A percentile compares a stretch with the other conserved stretches of the same genome.
These are phyloP conservation scores for Reticulitermes lucifugus DNA, from an alignment of 2,888 invertebrate species.

Conservation along the genomic window DNA sequence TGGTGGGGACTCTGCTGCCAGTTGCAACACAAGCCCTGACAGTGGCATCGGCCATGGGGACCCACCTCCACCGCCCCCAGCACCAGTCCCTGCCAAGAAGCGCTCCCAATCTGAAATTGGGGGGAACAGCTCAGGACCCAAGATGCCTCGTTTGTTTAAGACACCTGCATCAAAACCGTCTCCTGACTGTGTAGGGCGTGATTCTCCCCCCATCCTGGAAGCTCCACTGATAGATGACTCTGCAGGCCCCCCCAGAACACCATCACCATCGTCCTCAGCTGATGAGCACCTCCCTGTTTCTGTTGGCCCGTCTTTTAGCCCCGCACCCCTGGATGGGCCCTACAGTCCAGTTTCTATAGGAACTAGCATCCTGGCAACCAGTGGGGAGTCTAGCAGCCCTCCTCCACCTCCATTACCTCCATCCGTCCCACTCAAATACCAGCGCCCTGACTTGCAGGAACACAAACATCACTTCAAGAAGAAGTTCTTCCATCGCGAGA, in stretches of 20 bases:
- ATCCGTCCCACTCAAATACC: conserved; percentile 69
- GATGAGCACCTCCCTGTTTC: conserved; percentile 56
- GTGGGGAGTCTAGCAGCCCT: conserved; percentile 56
- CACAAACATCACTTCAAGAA: conserved; percentile 78
- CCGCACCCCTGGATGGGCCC: conserved; percentile 58
- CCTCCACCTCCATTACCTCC: conserved; percentile 63
- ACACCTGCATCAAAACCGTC: conserved; percentile 50
- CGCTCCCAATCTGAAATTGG: conserved; percentile 58
- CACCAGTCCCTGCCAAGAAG: conserved; percentile 55
- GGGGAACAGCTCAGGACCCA: conserved; percentile 59
- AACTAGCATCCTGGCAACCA: conserved; percentile 56
- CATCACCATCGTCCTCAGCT: conserved; percentile 65
- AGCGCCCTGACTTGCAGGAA: conserved; percentile 66
- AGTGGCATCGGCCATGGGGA: conserved; percentile 84
- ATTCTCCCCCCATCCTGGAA: conserved; percentile 66
- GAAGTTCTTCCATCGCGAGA: conserved; percentile 81
- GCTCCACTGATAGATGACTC: conserved; percentile 61
- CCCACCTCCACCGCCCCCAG: conserved; percentile 67
- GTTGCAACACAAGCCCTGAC: conserved; percentile 89
- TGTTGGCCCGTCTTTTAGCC: conserved; percentile 55
- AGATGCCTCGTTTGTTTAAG: conserved; percentile 53
- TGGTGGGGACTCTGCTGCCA: conserved; percentile 60
- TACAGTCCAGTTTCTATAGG: conserved; percentile 59
- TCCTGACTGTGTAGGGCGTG: conserved; percentile 59
- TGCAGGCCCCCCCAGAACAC: conserved; percentile 68